Conservation (phyloP, 2,797 vertebrate genomes). For the Loris lydekkerianus region DNA sequence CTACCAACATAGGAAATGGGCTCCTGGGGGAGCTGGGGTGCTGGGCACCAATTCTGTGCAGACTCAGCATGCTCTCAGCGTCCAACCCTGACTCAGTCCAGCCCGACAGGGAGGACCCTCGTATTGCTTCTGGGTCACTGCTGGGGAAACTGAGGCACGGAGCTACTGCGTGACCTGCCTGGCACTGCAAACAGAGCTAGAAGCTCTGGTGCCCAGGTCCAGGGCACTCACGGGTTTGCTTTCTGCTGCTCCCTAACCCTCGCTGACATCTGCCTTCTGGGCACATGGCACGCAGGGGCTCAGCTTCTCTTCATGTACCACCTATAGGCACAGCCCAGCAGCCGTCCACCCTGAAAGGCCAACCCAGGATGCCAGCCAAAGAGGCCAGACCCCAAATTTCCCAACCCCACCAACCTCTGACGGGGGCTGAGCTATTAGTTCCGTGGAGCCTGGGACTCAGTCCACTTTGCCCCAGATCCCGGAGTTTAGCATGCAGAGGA, state of each 20-base stretch:
- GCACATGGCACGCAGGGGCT: fast-evolving
- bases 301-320: fast-evolving
- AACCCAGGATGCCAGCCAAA: background rate
- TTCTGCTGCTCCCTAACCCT: background rate
- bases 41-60: fast-evolving
- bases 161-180: too few species aligned
- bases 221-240: fast-evolving
- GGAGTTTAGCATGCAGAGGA: background rate
- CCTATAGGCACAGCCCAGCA: background rate
- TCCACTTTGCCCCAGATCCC: too few species aligned
- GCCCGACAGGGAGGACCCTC: fast-evolving
- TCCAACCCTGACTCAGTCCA: too few species aligned
- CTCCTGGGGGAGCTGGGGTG: fast-evolving
- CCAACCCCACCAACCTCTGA: fast-evolving
- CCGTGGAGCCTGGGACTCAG: background rate
- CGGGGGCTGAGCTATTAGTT: background rate
- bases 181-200: background rate
- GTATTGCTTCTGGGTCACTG: background rate
- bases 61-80: fast-evolving
- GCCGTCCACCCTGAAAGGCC: background rate
- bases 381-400: background rate
- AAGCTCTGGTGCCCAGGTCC: background rate
- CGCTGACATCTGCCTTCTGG: background rate
- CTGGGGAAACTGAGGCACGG: background rate
- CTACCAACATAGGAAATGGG: too few species aligned